Conservation (phyloP, 2,113 vertebrate genomes). For the Notechis scutatus region DNA sequence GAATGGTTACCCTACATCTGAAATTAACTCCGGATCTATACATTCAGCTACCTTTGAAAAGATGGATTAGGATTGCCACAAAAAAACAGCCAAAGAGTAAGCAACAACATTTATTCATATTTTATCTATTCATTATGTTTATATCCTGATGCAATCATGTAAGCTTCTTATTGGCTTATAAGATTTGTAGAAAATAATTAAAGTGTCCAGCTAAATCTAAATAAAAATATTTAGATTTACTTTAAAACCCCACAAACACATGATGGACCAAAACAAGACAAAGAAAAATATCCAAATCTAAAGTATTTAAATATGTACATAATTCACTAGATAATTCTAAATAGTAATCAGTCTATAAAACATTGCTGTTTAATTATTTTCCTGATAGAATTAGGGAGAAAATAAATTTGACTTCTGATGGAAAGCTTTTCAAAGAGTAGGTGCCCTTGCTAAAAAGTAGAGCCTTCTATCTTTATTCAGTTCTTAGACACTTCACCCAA, state of each 20-base stretch:
- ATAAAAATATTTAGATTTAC: background rate
- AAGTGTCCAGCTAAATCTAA: background rate
- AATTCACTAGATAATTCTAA: background rate
- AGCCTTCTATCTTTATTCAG: background rate
- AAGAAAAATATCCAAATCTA: background rate
- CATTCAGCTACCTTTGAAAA: background rate
- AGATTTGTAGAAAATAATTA: background rate
- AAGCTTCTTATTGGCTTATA: background rate
- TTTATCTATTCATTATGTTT: background rate
- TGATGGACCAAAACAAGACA: background rate
- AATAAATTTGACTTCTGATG: background rate
- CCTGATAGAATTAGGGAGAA: background rate
- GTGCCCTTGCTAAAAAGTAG: background rate
- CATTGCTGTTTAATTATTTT: background rate
- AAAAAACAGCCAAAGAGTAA: background rate
- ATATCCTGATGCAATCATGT: background rate
- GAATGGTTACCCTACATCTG: background rate
- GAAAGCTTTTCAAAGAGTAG: background rate
- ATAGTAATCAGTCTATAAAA: background rate
- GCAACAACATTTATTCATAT: background rate
- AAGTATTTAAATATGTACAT: background rate
- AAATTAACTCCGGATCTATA: background rate
- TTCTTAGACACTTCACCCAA: background rate
- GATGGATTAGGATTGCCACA: background rate
- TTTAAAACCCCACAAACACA: background rate